Conservation (phyloP, 1,140 invertebrate genomes). For the Drosophila albomicans region DNA sequence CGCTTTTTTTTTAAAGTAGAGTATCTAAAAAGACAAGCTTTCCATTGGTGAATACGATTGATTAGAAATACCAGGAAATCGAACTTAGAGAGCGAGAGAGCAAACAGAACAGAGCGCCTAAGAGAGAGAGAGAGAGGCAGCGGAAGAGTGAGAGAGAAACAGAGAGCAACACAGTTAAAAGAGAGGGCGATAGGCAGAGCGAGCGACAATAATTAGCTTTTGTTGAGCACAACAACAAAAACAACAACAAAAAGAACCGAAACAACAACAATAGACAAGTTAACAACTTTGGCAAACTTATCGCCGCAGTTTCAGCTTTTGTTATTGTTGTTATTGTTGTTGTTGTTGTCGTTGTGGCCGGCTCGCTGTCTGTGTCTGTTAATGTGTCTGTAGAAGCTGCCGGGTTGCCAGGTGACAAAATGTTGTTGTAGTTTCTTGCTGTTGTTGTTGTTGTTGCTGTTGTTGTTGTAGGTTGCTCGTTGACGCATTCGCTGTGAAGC, state of each 20-base stretch:
- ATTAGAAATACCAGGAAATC: slow-evolving; percentile 52
- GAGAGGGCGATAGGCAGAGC: slow-evolving; percentile 13
- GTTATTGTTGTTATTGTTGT: slow-evolving; percentile 19
- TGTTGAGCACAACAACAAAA: slow-evolving; percentile 50
- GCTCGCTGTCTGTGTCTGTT: slow-evolving; percentile 43
- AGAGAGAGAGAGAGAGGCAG: not conserved
- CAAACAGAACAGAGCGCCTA: not conserved
- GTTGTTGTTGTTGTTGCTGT: slow-evolving; percentile 27
- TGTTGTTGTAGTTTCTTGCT: slow-evolving; percentile 11
- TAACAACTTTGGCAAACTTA: slow-evolving; percentile 56
- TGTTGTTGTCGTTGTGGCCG: slow-evolving; percentile 32
- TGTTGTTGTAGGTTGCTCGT: slow-evolving; percentile 28
- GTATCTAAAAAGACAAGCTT: slow-evolving; percentile 44
- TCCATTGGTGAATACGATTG: slow-evolving; percentile 40
- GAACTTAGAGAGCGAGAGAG: slow-evolving; percentile 32
- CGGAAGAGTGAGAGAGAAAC: slow-evolving; percentile 7
- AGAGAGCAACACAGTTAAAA: not conserved
- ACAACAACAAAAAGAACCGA: slow-evolving; percentile 22
- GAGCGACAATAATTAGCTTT: slow-evolving; percentile 52
- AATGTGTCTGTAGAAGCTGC: slow-evolving; percentile 41
- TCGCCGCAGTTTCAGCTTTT: slow-evolving; percentile 40
- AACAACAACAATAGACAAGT: slow-evolving; percentile 36
- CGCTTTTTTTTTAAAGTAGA: not conserved
- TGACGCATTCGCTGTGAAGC: slow-evolving; percentile 58
- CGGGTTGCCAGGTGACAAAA: slow-evolving; percentile 55